Percentiles rank a stretch among this genome's conserved stretches.
Evolutionary conservation across 2,888 invertebrate species (phyloP).

Genomic region (Philhelius pedissequus): DNA sequence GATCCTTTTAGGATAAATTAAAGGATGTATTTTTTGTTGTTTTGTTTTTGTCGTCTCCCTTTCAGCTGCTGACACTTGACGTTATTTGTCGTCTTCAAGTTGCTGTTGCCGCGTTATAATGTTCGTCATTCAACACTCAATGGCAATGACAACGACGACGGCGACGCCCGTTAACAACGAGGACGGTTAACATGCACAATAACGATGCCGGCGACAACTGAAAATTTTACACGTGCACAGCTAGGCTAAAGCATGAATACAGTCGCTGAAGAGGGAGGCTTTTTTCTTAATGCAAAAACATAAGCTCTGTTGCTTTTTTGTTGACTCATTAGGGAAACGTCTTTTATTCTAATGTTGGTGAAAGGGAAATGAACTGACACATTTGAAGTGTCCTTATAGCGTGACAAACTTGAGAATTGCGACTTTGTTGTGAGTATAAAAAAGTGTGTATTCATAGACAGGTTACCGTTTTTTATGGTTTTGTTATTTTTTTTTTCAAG

Average conservation of each 20-base stretch:
- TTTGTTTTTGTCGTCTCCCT: slow-evolving; percentile 7
- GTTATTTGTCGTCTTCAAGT: slow-evolving; percentile 64
- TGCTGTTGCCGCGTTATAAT: slow-evolving; percentile 59
- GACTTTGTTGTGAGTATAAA: neutral
- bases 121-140: slow-evolving; percentile 59
- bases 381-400: slow-evolving; percentile 61
- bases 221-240: neutral
- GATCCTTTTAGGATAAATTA: neutral
- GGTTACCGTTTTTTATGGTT: no score
- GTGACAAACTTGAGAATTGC: slow-evolving; percentile 36
- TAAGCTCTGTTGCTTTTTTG: slow-evolving; percentile 26
- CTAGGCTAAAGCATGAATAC: neutral
- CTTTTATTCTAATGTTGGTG: slow-evolving; percentile 49
- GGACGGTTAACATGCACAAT: slow-evolving; percentile 11
- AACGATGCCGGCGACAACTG: neutral
- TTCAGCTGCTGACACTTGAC: slow-evolving; percentile 43
- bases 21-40: neutral
- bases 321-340: slow-evolving; percentile 54
- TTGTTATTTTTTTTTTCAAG: neutral
- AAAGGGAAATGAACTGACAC: slow-evolving; percentile 64
- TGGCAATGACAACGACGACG: neutral
- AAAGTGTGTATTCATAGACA: no score
- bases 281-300: slow-evolving; percentile 13
- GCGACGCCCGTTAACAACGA: neutral
- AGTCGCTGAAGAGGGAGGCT: neutral